Evolutionary conservation across 1,140 invertebrate genomes (phyloP), one percentile per base, ranked within the genome.

Genomic region (Lasaia peninsularis): DNA sequence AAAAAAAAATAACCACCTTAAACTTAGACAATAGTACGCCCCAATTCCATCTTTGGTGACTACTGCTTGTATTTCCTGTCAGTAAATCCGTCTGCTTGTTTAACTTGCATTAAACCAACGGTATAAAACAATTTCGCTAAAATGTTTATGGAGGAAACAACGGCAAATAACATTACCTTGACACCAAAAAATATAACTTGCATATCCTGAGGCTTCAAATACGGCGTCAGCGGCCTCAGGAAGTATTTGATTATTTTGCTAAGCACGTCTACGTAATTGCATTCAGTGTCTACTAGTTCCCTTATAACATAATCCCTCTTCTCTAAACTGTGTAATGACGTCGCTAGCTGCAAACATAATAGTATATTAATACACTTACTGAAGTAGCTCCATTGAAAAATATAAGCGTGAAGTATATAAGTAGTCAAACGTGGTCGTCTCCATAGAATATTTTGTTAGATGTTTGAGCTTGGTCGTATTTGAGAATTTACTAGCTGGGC

Each of bases 271-370:
- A 98, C 94, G 82, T 99, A 99, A 89, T 99, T 99, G 62, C 94
- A 95, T 88, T 99, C 98, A 0, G 98, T 99, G 86, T 99, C 97
- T 10, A 99, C 92, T 3, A 99, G 90, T 87, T 99, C 98, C 71
- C 97, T 94, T 62, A 99, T 95, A 51, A 98, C 98, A 80, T 98
- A 98, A 88, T 99, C 98, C 58, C 97, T 90, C 87, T 98, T 98
- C 79, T 97, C 96, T 59, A 93, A 90, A 64, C 93, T 93, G 62
- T 92, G 89, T 56, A 86, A 90, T 40, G 91, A 87, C 57, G 91
- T 90, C 58, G 92, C 89, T 71, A 92, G 86, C 92, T 91, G 78
- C 37, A 86, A 74, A 65, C 20, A 67, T 28, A 63, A 44, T 48
- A 62, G 8, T 44, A 16, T 44, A 44, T 32, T 18, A 48, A 10